A percentile compares a stretch with the other conserved stretches of the same genome.
These are phyloP conservation scores for Hippoglossus stenolepis DNA, from an alignment of 2,113 vertebrate species.

Conservation along the genomic window DNA sequence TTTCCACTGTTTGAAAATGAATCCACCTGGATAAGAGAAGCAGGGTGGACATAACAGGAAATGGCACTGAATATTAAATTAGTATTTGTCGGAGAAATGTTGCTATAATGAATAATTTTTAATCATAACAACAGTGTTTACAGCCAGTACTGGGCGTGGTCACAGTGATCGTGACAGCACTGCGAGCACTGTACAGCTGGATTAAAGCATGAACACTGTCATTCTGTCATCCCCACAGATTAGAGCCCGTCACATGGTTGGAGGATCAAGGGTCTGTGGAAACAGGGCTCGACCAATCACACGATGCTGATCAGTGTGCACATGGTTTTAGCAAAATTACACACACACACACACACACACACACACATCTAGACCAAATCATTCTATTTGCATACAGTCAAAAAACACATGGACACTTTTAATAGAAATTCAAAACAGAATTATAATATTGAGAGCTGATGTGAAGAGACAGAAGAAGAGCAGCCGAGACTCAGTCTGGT, in stretches of 20 bases:
- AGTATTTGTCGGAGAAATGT: constrained; percentile 5
- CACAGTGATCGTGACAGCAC: constrained; percentile 21
- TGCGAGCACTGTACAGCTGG: constrained; percentile 39
- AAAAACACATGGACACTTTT: background rate
- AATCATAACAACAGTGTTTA: constrained; percentile 11
- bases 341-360: constrained; percentile 4
- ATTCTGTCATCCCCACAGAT: constrained; percentile 65
- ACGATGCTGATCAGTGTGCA: background rate
- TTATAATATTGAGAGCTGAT: background rate
- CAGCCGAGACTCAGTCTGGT: background rate
- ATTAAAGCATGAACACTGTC: constrained; percentile 64
- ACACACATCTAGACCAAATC: background rate
- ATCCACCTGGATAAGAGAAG: constrained; percentile 76
- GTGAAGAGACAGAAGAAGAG: background rate
- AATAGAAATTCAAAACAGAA: background rate
- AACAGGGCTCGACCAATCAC: constrained; percentile 39
- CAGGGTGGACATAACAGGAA: background rate
- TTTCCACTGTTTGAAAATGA: constrained; percentile 89
- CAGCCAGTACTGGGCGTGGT: constrained; percentile 23
- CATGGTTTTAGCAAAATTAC: constrained; percentile 15
- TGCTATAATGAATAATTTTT: background rate
- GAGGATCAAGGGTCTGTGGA: constrained; percentile 56
- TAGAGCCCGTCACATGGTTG: constrained; percentile 70
- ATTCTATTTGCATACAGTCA: background rate
- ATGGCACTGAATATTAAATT: background rate